These are phyloP conservation scores for Metopia argyrocephala DNA, from an alignment of 2,888 invertebrate species.

Conservation along the genomic window DNA sequence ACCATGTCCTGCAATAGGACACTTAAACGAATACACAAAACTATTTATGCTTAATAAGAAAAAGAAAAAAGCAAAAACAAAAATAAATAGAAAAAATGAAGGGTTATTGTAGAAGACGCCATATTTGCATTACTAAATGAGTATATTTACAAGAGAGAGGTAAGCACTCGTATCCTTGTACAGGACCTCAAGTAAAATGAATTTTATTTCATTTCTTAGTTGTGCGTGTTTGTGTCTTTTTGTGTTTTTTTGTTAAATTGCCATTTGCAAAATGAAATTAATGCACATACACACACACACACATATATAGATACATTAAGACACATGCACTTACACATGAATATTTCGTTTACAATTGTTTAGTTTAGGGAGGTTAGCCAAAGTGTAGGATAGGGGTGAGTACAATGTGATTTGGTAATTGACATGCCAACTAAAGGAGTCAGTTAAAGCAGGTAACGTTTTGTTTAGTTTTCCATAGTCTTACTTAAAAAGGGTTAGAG, in stretches of 20 bases:
- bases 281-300: slow-evolving; percentile 1
- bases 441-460: slow-evolving; percentile 1
- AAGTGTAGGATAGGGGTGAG: no score
- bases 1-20: slow-evolving; percentile 48
- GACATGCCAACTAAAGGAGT: neutral
- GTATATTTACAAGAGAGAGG: neutral
- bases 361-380: slow-evolving; percentile 25
- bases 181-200: slow-evolving; percentile 36
- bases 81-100: neutral
- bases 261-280: slow-evolving; percentile 49
- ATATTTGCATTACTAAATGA: slow-evolving; percentile 44
- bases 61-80: neutral
- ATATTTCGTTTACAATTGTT: slow-evolving; percentile 25
- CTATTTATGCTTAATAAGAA: slow-evolving; percentile 40
- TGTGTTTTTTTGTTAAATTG: slow-evolving; percentile 51
- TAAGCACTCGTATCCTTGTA: slow-evolving; percentile 30
- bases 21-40: slow-evolving; percentile 15
- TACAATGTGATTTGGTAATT: slow-evolving; percentile 10
- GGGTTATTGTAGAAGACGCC: slow-evolving; percentile 50
- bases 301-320: neutral
- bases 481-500: neutral
- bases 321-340: neutral
- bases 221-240: slow-evolving; percentile 1
- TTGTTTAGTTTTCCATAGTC: neutral
- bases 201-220: slow-evolving; percentile 51